Evolutionary conservation across 2,888 invertebrate species (phyloP).

Genomic region (Andrena fulva): DNA sequence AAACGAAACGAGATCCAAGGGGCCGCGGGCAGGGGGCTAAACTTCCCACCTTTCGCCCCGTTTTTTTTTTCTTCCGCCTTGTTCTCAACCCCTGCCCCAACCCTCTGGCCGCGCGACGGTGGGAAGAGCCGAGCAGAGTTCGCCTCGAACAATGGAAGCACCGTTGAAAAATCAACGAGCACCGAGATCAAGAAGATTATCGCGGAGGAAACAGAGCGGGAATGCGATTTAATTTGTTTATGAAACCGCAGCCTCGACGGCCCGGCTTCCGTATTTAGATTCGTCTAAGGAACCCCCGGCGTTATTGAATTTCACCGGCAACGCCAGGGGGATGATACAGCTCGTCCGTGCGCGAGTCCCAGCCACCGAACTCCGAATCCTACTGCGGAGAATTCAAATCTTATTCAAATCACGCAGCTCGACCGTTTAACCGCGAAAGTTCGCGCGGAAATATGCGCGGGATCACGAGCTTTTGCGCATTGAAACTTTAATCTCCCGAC

Average conservation of each 20-base stretch:
- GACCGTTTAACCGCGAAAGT: slow-evolving; percentile 40
- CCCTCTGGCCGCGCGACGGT: slow-evolving; percentile 2
- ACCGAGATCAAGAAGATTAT: neutral
- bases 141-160: neutral
- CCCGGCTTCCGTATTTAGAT: slow-evolving; percentile 1
- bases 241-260: neutral
- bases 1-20: too few relatives aligned
- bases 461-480: slow-evolving; percentile 33
- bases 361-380: slow-evolving; percentile 10
- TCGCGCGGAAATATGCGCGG: slow-evolving; percentile 36
- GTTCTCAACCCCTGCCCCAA: neutral
- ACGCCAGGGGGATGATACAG: slow-evolving; percentile 20
- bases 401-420: slow-evolving; percentile 54
- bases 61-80: neutral
- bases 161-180: neutral
- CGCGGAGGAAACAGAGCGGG: neutral
- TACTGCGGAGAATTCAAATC: slow-evolving; percentile 55
- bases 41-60: neutral
- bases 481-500: slow-evolving; percentile 25
- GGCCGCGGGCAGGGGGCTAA: too few relatives aligned
- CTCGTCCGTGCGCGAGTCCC: neutral
- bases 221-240: slow-evolving; percentile 33
- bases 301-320: slow-evolving; percentile 35
- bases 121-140: neutral
- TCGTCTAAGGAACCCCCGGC: neutral